phyloP scores from a whole-genome alignment of 1,140 invertebrate genomes.

The Plutomurus gul region DNA sequence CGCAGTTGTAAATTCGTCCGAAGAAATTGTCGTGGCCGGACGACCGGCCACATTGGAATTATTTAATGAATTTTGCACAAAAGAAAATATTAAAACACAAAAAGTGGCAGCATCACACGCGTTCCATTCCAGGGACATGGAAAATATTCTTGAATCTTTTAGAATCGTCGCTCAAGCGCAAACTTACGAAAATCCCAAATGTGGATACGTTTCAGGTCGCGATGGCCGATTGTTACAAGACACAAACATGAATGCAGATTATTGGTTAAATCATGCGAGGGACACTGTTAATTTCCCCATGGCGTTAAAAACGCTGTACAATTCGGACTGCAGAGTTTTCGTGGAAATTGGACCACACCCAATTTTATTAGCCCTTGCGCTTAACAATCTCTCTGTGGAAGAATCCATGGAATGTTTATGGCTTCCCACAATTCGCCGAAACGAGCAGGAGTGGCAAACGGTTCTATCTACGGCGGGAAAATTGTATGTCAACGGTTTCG shows the following conservation, averaged over 20 bases:
- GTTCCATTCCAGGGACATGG: slow-evolving; percentile 27
- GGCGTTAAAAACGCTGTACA: background rate
- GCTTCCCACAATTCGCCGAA: background rate
- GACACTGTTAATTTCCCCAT: background rate
- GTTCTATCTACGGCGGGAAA: background rate
- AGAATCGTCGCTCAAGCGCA: background rate
- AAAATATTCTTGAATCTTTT: background rate
- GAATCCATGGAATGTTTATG: background rate
- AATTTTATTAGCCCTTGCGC: background rate
- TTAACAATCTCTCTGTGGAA: background rate
- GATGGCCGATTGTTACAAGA: background rate
- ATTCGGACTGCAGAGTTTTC: background rate
- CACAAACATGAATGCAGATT: background rate
- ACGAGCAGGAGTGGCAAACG: background rate
- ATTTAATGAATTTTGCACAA: background rate
- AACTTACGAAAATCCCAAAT: background rate
- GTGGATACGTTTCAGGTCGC: background rate
- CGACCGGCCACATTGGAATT: background rate
- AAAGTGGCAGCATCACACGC: slow-evolving; percentile 9
- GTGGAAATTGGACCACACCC: background rate
- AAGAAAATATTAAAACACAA: background rate
- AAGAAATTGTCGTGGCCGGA: slow-evolving; percentile 31
- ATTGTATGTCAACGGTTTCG: background rate
- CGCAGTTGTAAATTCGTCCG: slow-evolving; percentile 18
- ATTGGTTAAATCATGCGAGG: background rate